A percentile compares a stretch with the other conserved stretches of the same genome.
phyloP scores from a whole-genome alignment of 2,888 invertebrate genomes.

The Epinotia brunnichana region DNA sequence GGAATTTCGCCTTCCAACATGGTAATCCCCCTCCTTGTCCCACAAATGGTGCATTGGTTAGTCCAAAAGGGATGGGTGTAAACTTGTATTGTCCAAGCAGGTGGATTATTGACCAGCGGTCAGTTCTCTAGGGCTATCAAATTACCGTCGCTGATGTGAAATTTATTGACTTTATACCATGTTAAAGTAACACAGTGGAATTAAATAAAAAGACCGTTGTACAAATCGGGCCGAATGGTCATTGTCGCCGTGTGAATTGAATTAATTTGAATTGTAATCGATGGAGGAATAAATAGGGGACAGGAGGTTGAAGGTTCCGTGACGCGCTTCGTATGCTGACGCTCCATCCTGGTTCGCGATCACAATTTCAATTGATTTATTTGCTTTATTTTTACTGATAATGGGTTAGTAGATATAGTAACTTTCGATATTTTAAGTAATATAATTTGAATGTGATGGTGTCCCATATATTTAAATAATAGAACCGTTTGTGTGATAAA shows the following conservation, averaged over 20 bases:
- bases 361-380: slow-evolving; percentile 27
- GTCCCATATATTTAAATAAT: slow-evolving; percentile 3
- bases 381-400: slow-evolving; percentile 21
- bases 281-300: slow-evolving; percentile 61
- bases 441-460: slow-evolving; percentile 15
- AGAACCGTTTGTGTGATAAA: neutral
- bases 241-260: slow-evolving; percentile 73
- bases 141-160: slow-evolving; percentile 71
- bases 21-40: slow-evolving; percentile 50
- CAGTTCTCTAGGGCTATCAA: slow-evolving; percentile 66
- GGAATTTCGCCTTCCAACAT: slow-evolving; percentile 55
- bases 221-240: slow-evolving; percentile 60
- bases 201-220: slow-evolving; percentile 60
- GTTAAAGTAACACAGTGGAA: slow-evolving; percentile 71
- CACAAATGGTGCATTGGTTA: slow-evolving; percentile 23
- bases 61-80: slow-evolving; percentile 52
- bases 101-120: slow-evolving; percentile 78
- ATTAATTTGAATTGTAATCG: slow-evolving; percentile 77
- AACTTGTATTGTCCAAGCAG: slow-evolving; percentile 58
- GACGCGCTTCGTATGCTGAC: slow-evolving; percentile 32
- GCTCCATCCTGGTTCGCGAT: slow-evolving; percentile 32
- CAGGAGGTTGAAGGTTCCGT: slow-evolving; percentile 64
- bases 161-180: slow-evolving; percentile 67
- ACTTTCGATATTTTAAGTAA: slow-evolving; percentile 12
- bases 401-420: neutral